These are phyloP conservation scores for Tragelaphus imberbis DNA, from an alignment of 2,113 vertebrate species.

Conservation along the genomic window DNA sequence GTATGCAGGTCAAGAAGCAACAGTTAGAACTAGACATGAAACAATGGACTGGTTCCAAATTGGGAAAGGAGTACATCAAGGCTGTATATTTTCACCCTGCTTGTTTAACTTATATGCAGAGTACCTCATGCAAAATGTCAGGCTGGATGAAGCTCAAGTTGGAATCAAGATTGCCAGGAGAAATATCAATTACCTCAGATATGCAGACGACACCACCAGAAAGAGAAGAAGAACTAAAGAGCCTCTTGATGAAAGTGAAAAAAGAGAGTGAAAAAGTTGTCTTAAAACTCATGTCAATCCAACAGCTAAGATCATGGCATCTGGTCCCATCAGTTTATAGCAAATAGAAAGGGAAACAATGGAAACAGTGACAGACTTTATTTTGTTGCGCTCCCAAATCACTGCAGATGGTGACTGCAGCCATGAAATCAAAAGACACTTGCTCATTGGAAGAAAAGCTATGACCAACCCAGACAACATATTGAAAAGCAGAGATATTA, in stretches of 20 bases:
- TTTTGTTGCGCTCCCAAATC: neutral
- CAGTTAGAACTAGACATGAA: neutral
- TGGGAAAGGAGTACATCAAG: neutral
- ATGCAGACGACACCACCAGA: neutral
- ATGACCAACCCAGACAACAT: neutral
- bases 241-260: neutral
- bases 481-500: neutral
- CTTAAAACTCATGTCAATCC: neutral
- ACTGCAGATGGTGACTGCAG: neutral
- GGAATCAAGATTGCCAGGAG: fast-evolving
- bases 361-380: neutral
- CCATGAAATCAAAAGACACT: neutral
- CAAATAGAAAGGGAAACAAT: neutral
- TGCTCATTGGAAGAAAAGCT: neutral
- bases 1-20: neutral
- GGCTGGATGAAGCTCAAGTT: neutral
- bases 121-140: neutral
- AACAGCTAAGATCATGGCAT: neutral
- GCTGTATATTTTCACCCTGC: neutral
- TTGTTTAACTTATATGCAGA: neutral
- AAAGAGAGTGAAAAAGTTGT: neutral
- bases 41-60: neutral
- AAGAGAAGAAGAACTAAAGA: neutral
- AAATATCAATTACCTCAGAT: neutral
- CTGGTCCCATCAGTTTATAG: neutral